phyloP scores from a whole-genome alignment of 2,797 vertebrate species.

The Lerista edwardsae region DNA sequence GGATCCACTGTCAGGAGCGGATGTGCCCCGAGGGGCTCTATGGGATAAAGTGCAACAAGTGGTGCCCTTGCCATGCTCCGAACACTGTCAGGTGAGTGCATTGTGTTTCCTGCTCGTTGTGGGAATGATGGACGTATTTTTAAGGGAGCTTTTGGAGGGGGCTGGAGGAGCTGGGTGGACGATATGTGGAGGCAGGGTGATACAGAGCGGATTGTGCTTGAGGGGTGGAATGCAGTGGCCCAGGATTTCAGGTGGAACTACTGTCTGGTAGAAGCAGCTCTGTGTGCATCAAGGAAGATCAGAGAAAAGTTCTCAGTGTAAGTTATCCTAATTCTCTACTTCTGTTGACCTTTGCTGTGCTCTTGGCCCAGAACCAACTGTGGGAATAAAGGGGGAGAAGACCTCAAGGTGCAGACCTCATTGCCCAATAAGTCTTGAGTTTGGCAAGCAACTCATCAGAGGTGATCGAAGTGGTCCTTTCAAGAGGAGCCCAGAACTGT shows the following conservation, averaged over 20 bases:
- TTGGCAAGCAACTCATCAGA: no score
- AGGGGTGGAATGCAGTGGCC: no score
- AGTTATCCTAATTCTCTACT: no score
- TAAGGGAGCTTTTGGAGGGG: not conserved
- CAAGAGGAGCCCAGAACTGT: no score
- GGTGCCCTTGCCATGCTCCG: constrained; percentile 89
- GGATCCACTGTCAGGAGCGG: constrained; percentile 91
- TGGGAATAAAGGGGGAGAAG: no score
- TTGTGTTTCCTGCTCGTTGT: fast-evolving
- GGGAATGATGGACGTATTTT: not conserved
- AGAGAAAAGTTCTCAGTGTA: not conserved
- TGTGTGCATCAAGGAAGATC: not conserved
- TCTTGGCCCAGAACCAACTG: not conserved
- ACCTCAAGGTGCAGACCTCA: no score
- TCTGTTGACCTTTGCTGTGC: not conserved
- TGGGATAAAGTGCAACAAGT: constrained; percentile 92
- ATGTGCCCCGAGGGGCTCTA: constrained; percentile 93
- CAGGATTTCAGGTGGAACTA: not conserved
- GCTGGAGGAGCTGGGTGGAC: no score
- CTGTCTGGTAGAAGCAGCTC: not conserved
- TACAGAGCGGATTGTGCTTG: no score
- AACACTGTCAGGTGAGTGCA: constrained; percentile 89
- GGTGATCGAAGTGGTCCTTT: no score
- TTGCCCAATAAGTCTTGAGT: no score
- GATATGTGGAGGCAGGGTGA: no score